phyloP scores from a whole-genome alignment of 2,888 invertebrate species.

The Sinopyrophorus schimmeli region DNA sequence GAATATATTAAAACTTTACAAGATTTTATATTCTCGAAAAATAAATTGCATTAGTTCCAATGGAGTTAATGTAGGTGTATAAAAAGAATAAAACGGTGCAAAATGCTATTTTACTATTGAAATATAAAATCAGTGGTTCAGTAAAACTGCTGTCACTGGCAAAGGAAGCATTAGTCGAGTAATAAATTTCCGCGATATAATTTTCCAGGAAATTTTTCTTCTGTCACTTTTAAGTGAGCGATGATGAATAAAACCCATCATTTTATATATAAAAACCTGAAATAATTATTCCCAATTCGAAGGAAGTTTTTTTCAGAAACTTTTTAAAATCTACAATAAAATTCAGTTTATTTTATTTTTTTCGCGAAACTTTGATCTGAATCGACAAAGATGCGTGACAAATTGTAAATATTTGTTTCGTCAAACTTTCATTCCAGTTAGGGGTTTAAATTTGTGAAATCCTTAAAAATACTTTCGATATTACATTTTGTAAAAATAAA shows the following conservation, averaged over 20 bases:
- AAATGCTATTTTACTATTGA: slow-evolving; percentile 16
- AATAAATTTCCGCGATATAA: slow-evolving; percentile 22
- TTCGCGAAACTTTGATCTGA: too few relatives aligned
- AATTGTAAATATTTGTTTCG: too few relatives aligned
- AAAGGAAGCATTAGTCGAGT: slow-evolving; percentile 16
- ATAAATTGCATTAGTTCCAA: slow-evolving; percentile 29
- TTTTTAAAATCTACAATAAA: neutral
- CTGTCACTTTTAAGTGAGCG: slow-evolving; percentile 23
- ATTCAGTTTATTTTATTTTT: slow-evolving; percentile 1
- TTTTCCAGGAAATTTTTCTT: slow-evolving; percentile 18
- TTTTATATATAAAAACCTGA: slow-evolving; percentile 15
- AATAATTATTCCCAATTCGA: slow-evolving; percentile 18
- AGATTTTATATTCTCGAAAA: slow-evolving; percentile 27
- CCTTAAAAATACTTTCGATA: too few relatives aligned
- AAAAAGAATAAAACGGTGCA: slow-evolving; percentile 15
- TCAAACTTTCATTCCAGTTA: too few relatives aligned
- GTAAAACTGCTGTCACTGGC: slow-evolving; percentile 17
- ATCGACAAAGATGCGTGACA: too few relatives aligned
- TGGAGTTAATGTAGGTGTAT: slow-evolving; percentile 17
- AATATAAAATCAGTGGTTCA: slow-evolving; percentile 21
- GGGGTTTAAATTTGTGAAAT: too few relatives aligned
- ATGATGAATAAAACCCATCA: slow-evolving; percentile 24
- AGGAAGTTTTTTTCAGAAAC: slow-evolving; percentile 1
- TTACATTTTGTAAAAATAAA: too few relatives aligned
- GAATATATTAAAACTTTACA: slow-evolving; percentile 31